phyloP scores from a whole-genome alignment of 1,140 invertebrate species.

The Choristoneura fumiferana region DNA sequence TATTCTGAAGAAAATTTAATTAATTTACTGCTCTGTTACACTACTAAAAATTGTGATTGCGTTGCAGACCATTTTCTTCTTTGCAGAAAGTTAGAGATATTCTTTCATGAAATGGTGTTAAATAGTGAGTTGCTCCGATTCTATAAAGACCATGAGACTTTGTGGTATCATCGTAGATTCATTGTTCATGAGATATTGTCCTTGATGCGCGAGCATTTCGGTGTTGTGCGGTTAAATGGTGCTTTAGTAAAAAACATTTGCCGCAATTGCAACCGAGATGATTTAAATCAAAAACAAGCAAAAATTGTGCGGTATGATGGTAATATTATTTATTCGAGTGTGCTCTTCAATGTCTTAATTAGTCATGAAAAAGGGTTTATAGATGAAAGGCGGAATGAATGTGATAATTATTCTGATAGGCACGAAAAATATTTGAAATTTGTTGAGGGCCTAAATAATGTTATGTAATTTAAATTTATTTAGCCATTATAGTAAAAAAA shows the following conservation, averaged over 20 bases:
- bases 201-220: conserved; percentile 61
- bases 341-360: conserved; percentile 59
- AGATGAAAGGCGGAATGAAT: conserved; percentile 51
- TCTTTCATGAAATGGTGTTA: conserved; percentile 53
- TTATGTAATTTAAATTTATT: conserved; percentile 37
- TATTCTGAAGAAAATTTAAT: conserved; percentile 58
- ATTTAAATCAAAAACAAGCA: conserved; percentile 53
- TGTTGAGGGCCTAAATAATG: conserved; percentile 61
- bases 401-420: conserved; percentile 62
- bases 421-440: conserved; percentile 73
- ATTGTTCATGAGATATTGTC: conserved; percentile 56
- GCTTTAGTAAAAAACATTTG: conserved; percentile 50
- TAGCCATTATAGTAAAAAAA: conserved; percentile 4
- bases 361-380: conserved; percentile 64
- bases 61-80: conserved; percentile 39
- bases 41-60: conserved; percentile 53
- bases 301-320: conserved; percentile 68
- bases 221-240: conserved; percentile 50
- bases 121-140: conserved; percentile 62
- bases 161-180: conserved; percentile 71
- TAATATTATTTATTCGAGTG: conserved; percentile 59
- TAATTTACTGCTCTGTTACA: conserved; percentile 48
- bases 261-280: conserved; percentile 49
- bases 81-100: conserved; percentile 55
- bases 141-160: conserved; percentile 64